Conservation (phyloP, 2,888 invertebrate genomes). For the Nomada lathburiana region DNA sequence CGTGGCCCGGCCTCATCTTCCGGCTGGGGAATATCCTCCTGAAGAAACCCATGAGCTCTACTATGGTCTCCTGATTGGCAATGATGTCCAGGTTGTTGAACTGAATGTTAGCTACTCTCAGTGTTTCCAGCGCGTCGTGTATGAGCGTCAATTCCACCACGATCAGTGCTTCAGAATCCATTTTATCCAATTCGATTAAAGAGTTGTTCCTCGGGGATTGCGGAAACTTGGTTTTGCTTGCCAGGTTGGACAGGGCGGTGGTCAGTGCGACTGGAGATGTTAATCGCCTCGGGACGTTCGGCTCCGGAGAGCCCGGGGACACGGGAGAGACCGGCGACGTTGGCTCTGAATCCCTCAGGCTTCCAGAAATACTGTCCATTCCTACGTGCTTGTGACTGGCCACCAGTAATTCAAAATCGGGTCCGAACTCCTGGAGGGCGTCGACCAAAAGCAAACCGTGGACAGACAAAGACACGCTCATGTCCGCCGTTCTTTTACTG, state of each 20-base stretch:
- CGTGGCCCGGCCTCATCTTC: constrained; percentile 66
- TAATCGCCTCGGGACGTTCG: constrained; percentile 82
- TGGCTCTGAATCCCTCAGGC: constrained; percentile 95
- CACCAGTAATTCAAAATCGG: constrained; percentile 96
- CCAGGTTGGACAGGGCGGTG: constrained; percentile 86
- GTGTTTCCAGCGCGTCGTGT: constrained; percentile 79
- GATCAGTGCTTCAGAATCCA: constrained; percentile 90
- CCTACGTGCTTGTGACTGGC: constrained; percentile 98
- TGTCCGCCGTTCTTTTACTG: constrained; percentile 90
- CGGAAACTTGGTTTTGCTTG: constrained; percentile 74
- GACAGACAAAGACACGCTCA: constrained; percentile 93
- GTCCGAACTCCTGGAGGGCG: constrained; percentile 97
- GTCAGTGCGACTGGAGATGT: constrained; percentile 86
- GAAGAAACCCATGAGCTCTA: constrained; percentile 95
- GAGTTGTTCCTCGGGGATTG: constrained; percentile 77
- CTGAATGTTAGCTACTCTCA: constrained; percentile 93
- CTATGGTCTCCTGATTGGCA: constrained; percentile 97
- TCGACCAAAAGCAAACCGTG: constrained; percentile 97
- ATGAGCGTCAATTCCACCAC: constrained; percentile 93
- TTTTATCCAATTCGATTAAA: constrained; percentile 78
- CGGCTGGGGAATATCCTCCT: constrained; percentile 88
- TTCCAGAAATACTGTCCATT: constrained; percentile 97
- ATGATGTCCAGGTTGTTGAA: constrained; percentile 98
- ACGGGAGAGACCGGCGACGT: constrained; percentile 94
- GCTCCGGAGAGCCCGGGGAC: constrained; percentile 91